Evolutionary conservation across 1,140 invertebrate species (phyloP).

Genomic region (Capitella teleta): DNA sequence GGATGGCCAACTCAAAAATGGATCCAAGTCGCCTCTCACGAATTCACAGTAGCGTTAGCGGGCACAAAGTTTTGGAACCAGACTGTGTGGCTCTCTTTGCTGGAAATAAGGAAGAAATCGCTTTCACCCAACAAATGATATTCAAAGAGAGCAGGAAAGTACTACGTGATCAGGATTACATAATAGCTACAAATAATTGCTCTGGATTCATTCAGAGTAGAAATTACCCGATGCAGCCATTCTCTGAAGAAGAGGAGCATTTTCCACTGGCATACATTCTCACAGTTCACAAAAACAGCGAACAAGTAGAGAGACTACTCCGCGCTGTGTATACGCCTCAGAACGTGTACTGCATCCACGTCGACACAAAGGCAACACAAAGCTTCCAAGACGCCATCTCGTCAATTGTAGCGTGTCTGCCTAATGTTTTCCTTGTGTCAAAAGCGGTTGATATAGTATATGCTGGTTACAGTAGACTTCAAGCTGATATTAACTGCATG

Average conservation of each 20-base stretch:
- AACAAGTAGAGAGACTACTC: slow-evolving; percentile 19
- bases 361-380: slow-evolving; percentile 18
- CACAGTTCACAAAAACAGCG: not conserved
- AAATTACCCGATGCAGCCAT: not conserved
- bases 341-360: slow-evolving; percentile 29
- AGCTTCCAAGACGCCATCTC: slow-evolving; percentile 11
- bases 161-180: no score
- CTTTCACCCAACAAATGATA: no score
- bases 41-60: no score
- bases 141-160: no score
- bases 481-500: slow-evolving; percentile 19
- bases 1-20: no score
- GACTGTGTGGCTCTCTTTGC: no score
- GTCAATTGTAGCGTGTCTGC: slow-evolving; percentile 18
- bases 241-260: slow-evolving; percentile 1
- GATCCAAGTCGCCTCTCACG: no score
- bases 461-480: slow-evolving; percentile 13
- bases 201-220: not conserved
- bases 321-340: slow-evolving; percentile 24
- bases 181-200: no score
- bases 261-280: slow-evolving; percentile 3
- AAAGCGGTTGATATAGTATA: slow-evolving; percentile 13
- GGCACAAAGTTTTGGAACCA: no score
- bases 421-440: slow-evolving; percentile 26
- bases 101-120: no score